A percentile compares a stretch with the other conserved stretches of the same genome.
These are phyloP conservation scores for Rostratula benghalensis DNA, from an alignment of 2,113 vertebrate genomes.

Conservation along the genomic window DNA sequence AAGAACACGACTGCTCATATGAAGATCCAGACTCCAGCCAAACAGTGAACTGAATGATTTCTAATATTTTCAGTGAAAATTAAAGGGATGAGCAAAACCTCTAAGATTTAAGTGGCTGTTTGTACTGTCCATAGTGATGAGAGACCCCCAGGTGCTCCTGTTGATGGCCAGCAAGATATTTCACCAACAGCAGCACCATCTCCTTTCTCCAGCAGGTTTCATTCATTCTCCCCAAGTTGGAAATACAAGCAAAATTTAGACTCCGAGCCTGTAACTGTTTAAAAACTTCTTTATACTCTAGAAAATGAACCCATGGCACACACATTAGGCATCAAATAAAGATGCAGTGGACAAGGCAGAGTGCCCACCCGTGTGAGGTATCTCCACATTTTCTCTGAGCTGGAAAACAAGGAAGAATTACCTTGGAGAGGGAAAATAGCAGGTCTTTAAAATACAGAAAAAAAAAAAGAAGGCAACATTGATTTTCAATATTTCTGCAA, in stretches of 20 bases:
- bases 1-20: not conserved
- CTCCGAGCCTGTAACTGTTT: not conserved
- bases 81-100: not conserved
- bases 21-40: not conserved
- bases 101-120: not conserved
- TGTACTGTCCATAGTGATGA: not conserved
- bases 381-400: not conserved
- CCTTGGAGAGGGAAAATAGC: accelerated
- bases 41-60: not conserved
- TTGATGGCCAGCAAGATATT: not conserved
- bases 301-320: not conserved
- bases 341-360: not conserved
- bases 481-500: not conserved
- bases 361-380: accelerated
- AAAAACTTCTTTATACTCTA: not conserved
- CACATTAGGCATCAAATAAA: not conserved
- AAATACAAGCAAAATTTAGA: not conserved
- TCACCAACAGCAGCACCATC: not conserved
- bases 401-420: not conserved
- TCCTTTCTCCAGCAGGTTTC: not conserved
- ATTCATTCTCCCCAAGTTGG: not conserved
- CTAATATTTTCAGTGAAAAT: not conserved
- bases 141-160: not conserved
- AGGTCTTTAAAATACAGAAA: not conserved
- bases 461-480: not conserved